These are phyloP conservation scores for Epinephelus moara DNA, from an alignment of 2,113 vertebrate genomes.

Conservation along the genomic window DNA sequence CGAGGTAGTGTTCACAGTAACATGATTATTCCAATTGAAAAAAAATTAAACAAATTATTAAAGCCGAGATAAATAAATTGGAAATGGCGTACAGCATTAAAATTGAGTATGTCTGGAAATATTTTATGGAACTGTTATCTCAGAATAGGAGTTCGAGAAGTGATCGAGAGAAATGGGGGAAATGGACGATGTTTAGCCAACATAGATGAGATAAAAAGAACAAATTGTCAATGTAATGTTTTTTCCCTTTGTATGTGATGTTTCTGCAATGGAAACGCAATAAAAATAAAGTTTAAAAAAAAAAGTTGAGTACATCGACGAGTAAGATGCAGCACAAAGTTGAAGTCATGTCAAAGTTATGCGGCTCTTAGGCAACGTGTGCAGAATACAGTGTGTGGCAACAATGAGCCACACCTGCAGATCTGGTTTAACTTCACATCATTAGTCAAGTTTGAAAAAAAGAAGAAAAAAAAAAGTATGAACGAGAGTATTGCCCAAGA, in stretches of 20 bases:
- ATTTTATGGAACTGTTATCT: too few species aligned
- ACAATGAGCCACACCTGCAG: neutral
- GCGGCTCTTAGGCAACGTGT: neutral
- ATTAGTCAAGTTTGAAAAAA: neutral
- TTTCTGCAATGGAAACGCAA: too few species aligned
- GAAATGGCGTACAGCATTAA: neutral
- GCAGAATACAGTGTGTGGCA: neutral
- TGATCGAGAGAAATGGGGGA: too few species aligned
- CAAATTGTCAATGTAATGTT: too few species aligned
- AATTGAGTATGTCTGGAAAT: neutral
- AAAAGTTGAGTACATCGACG: neutral
- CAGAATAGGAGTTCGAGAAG: too few species aligned
- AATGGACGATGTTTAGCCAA: too few species aligned
- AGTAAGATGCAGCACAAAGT: neutral
- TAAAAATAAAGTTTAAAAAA: too few species aligned
- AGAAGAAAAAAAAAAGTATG: neutral
- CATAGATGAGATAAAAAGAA: too few species aligned
- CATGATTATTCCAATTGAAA: too few species aligned
- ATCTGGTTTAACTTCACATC: constrained; percentile 21
- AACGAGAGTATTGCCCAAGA: constrained; percentile 5
- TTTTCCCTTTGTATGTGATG: too few species aligned
- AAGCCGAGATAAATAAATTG: too few species aligned
- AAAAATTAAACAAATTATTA: too few species aligned
- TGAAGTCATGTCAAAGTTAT: neutral
- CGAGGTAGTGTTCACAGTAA: neutral